Evolutionary conservation across 2,113 vertebrate genomes (phyloP).

Genomic region (Pluvianellus socialis): DNA sequence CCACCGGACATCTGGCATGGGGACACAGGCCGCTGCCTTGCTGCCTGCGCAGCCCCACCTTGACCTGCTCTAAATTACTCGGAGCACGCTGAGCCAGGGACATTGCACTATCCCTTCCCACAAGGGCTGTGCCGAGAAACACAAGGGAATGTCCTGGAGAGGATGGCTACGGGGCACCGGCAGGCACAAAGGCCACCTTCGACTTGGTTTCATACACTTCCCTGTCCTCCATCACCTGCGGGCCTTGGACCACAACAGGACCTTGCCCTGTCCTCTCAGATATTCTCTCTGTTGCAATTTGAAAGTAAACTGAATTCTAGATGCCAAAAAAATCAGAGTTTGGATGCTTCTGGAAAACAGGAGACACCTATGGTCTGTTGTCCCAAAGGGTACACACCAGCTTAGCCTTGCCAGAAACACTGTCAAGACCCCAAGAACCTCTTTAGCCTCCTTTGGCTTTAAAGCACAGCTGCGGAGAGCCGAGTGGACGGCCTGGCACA

Average conservation of each 20-base stretch:
- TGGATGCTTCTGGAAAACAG: background rate
- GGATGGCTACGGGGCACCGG: accelerated
- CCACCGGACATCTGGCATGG: accelerated
- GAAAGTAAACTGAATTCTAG: background rate
- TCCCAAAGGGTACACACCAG: background rate
- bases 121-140: background rate
- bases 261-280: background rate
- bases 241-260: background rate
- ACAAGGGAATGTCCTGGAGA: background rate
- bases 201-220: background rate
- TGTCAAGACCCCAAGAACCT: background rate
- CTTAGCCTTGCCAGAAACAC: background rate
- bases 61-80: background rate
- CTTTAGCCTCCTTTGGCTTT: background rate
- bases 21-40: accelerated
- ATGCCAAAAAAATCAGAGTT: background rate
- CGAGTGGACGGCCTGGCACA: background rate
- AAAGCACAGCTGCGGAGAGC: background rate
- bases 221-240: background rate
- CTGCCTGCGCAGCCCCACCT: background rate
- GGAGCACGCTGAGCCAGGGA: background rate
- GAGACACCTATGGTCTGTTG: background rate
- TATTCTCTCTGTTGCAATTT: background rate
- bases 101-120: background rate
- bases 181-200: background rate